These are phyloP conservation scores for Typhlomys cinereus DNA, from an alignment of 2,113 vertebrate genomes.

Conservation along the genomic window DNA sequence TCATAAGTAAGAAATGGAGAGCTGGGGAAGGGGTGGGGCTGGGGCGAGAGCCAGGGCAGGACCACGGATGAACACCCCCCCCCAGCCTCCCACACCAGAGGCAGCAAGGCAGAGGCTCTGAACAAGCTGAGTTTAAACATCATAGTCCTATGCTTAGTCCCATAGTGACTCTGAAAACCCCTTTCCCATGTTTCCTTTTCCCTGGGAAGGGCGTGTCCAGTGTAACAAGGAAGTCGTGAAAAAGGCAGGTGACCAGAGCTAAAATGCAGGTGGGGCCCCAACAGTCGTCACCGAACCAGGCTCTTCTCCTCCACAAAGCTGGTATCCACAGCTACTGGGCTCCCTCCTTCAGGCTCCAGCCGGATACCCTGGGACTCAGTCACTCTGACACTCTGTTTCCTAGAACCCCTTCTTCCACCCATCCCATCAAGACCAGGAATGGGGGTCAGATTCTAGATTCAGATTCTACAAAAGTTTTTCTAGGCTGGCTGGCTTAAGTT, in stretches of 20 bases:
- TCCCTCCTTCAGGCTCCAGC: neutral
- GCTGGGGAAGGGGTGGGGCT: conserved; percentile 75
- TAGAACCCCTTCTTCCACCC: neutral
- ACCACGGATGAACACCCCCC: conserved; percentile 67
- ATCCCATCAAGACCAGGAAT: neutral
- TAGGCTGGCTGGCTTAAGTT: neutral
- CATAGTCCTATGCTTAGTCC: neutral
- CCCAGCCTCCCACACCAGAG: conserved; percentile 48
- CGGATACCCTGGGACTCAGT: neutral
- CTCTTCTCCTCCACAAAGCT: neutral
- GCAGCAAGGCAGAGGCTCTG: conserved; percentile 6
- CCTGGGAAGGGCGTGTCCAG: neutral
- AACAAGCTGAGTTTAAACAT: neutral
- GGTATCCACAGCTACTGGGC: neutral
- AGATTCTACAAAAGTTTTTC: neutral
- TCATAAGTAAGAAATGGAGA: conserved; percentile 85
- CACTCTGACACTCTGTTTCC: neutral
- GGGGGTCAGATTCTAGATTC: neutral
- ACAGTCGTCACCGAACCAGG: neutral
- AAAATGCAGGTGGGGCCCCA: neutral
- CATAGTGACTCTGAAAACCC: neutral
- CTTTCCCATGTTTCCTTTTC: neutral
- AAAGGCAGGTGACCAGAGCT: neutral
- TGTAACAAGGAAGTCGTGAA: neutral
- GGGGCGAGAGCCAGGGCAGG: conserved; percentile 72